Base-by-base conservation (phyloP, 2,113 vertebrate species). In the Alethe castanea region DNA sequence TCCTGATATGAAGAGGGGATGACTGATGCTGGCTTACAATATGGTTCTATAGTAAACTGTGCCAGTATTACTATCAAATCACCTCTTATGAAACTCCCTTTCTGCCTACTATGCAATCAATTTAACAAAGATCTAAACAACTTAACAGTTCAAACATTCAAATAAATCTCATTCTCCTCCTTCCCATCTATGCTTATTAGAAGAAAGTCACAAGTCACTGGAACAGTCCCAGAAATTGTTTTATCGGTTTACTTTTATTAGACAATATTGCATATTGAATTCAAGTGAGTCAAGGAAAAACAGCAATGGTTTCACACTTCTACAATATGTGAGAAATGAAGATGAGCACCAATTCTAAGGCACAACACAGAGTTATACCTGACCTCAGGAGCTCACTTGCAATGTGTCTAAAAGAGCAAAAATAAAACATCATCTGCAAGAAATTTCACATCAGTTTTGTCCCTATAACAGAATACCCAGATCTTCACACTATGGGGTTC, bases 101-200 rank as follows among this genome's bases (percentile, higher is more conserved):
- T 88, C 77, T 88, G 47, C 60, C 72, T 76, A 80, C 71, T 52
- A 60, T 22, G n/a, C 56, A 77, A 90, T 83, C 91, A 84, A 74
- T 95, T 93, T 92, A 91, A 87, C 36, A 47, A 81, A 93, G 72
- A 95, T 35, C 83, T 92, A 88, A 95, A 79, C 69, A 95, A 92
- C 79, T 90, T 94, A 70, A 66, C 28, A 52, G 60, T 77, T 95
- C 71, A 77, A 94, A 80, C 64, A 90, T 82, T 73, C 86, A 87
- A 86, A 79, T 73, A 96, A 92, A 94, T 70, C 47, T 57, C 70
- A 52, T 54, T 84, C 82, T 66, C 26, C 80, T 91, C 54, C 86
- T 82, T 93, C 72, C 45, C 40, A 35, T 92, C 56, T 36, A 70
- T 0, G 8, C 47, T 80, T 89, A 79, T 47, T 78, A 85, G 56